Evolutionary conservation across 1,140 invertebrate species (phyloP).

Genomic region (Hycleus phaleratus): DNA sequence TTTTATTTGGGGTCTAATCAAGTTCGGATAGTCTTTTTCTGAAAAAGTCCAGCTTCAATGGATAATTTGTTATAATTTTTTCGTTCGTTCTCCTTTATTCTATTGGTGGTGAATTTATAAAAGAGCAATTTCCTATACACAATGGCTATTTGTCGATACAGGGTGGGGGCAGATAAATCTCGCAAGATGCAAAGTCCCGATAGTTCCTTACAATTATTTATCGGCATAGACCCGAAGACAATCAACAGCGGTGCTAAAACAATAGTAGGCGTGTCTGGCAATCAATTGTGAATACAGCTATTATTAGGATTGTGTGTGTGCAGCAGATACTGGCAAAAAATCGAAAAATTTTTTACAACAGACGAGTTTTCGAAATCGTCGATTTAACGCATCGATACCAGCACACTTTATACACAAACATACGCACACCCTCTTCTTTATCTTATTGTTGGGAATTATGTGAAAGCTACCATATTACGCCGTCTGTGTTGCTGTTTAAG

Average conservation of each 20-base stretch:
- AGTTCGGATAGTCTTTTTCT: no score
- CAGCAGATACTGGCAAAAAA: constrained; percentile 5
- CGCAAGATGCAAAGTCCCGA: constrained; percentile 27
- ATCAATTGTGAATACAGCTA: constrained; percentile 31
- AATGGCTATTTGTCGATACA: constrained; percentile 24
- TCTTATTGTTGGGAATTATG: constrained; percentile 17
- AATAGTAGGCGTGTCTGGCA: constrained; percentile 31
- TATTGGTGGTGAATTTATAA: no score
- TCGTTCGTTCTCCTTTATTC: no score
- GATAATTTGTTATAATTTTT: no score
- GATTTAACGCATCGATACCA: no score
- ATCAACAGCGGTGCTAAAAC: constrained; percentile 34
- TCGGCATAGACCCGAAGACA: constrained; percentile 31
- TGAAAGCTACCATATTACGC: constrained; percentile 31
- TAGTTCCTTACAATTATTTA: constrained; percentile 34
- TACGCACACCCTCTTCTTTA: background rate
- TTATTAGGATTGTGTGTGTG: constrained; percentile 18
- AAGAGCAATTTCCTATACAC: constrained; percentile 13
- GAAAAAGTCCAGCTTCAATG: no score
- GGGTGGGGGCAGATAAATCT: constrained; percentile 33
- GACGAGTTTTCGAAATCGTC: no score
- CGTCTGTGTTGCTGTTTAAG: constrained; percentile 24
- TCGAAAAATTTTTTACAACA: background rate
- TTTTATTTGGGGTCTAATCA: no score
- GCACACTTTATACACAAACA: no score